Evolutionary conservation across 2,113 vertebrate genomes (phyloP), one percentile per base, ranked within the genome.

Genomic region (Rhipidura dahli): DNA sequence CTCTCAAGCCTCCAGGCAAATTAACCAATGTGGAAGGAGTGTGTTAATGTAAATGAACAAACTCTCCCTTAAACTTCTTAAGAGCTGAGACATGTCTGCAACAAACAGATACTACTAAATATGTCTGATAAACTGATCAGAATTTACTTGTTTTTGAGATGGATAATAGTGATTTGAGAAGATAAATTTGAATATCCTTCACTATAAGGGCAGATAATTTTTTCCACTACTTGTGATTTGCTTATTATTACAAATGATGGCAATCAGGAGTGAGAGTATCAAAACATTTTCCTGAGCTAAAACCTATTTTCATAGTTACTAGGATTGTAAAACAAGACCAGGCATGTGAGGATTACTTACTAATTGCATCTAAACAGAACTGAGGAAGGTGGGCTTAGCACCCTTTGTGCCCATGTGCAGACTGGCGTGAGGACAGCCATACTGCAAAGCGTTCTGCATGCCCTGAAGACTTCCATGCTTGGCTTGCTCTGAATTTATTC

Each of bases 401-500:
- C 15, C 3, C 8, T 60, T 81, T 70, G 47, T 39, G 26, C 35
- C 33, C 23, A 19, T 15, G 20, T 49, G 28, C 49, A 72, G 35
- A n/a, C 24, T 40, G 44, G 44, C 13, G 37, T 22, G 40, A 51
- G n/a, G 42, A 91, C 23, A 83, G 28, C 22, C 45, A 11, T 30
- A 7, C 12, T 45, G 39, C 30, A 60, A 69, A 83, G 51, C 21
- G 49, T 64, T 83, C 44, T 77, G 60, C 22, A 15, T 65, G 56
- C 12, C 68, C 56, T 1, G 3, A 87, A 81, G 72, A 60, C 33
- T 72, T 81, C n/a, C 16, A 37, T 66, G 33, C 40, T 63, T 57
- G 65, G 27, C n/a, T 92, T 93, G 49, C 30, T 87, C 51, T 89
- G 79, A 95, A 94, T 92, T 94, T 89, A 77, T 80, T 91, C 87